These are phyloP conservation scores for Coenonympha glycerion DNA, from an alignment of 2,888 invertebrate genomes.

Conservation along the genomic window DNA sequence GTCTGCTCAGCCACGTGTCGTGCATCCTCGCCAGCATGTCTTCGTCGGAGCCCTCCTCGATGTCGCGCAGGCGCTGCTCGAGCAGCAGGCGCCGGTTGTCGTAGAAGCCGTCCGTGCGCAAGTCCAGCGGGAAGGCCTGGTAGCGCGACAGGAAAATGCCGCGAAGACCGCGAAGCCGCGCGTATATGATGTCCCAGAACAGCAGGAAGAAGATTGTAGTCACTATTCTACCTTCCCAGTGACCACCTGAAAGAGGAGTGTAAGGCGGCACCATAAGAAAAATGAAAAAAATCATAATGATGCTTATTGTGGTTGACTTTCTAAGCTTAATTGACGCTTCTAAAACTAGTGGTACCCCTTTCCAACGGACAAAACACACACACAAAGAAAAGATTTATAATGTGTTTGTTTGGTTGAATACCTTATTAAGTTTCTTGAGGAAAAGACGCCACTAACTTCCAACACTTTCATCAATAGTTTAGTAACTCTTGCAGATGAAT, in stretches of 20 bases:
- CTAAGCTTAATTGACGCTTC: too few species aligned
- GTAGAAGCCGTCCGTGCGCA: slow-evolving; percentile 81
- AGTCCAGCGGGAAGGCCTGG: slow-evolving; percentile 83
- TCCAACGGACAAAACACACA: too few species aligned
- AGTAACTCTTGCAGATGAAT: too few species aligned
- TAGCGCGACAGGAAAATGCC: slow-evolving; percentile 80
- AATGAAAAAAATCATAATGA: too few species aligned
- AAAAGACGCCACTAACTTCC: too few species aligned
- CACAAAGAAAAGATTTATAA: too few species aligned
- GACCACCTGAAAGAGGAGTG: slow-evolving; percentile 79
- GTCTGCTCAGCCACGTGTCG: slow-evolving; percentile 63
- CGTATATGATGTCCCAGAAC: slow-evolving; percentile 86
- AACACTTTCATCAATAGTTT: too few species aligned
- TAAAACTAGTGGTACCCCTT: too few species aligned
- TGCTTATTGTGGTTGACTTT: too few species aligned
- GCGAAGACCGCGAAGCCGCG: slow-evolving; percentile 55
- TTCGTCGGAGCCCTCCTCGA: slow-evolving; percentile 47
- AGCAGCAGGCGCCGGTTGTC: slow-evolving; percentile 76
- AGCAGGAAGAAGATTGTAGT: slow-evolving; percentile 78
- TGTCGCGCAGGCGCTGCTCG: slow-evolving; percentile 65
- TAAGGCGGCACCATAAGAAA: too few species aligned
- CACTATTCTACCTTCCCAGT: slow-evolving; percentile 82
- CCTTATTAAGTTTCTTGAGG: too few species aligned
- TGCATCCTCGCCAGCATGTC: slow-evolving; percentile 61
- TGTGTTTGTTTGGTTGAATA: too few species aligned